Evolutionary conservation across 2,888 invertebrate genomes (phyloP).

Genomic region (Prionchulus punctatus): DNA sequence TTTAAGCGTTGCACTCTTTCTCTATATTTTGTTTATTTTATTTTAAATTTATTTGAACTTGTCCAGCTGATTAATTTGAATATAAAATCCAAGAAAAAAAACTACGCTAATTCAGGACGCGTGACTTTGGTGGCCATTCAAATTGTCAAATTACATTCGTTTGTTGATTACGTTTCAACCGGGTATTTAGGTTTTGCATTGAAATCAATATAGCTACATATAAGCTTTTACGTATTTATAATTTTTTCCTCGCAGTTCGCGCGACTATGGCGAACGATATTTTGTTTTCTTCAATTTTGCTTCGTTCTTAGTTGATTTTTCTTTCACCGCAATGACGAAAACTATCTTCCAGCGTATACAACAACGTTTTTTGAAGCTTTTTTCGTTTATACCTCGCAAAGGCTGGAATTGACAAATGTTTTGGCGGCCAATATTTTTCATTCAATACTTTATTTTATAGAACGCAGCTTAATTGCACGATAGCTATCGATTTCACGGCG

Average conservation of each 20-base stretch:
- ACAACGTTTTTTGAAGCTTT: neutral
- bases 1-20: too few species aligned
- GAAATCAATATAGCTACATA: neutral
- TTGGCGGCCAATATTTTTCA: too few species aligned
- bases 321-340: too few species aligned
- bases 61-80: neutral
- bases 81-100: neutral
- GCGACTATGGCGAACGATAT: too few species aligned
- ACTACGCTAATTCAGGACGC: neutral
- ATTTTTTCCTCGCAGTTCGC: too few species aligned
- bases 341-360: too few species aligned
- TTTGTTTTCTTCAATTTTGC: neutral
- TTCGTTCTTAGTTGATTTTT: too few species aligned
- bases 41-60: neutral
- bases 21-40: too few species aligned
- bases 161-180: neutral
- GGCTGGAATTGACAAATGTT: neutral
- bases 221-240: neutral
- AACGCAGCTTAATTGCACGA: slow-evolving; percentile 38
- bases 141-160: neutral
- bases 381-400: neutral
- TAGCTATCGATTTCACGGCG: slow-evolving; percentile 40
- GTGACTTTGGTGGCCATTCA: neutral
- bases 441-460: slow-evolving; percentile 22
- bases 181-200: neutral